Evolutionary conservation across 2,113 vertebrate species (phyloP).

Genomic region (Neopipo cinnamomea): DNA sequence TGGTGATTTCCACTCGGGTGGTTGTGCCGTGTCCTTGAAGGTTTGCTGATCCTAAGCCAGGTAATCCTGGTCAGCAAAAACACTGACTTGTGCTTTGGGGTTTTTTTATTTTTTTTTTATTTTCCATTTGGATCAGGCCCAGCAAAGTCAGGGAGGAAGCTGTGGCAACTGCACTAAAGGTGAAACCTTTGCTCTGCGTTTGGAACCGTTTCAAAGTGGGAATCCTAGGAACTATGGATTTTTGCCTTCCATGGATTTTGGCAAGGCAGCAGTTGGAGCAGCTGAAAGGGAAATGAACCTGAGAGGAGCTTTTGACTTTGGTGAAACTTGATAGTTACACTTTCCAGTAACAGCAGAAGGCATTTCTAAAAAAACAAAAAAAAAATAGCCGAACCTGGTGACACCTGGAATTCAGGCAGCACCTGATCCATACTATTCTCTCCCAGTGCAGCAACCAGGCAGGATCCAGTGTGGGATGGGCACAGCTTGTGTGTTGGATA

Average conservation of each 20-base stretch:
- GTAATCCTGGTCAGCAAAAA: slow-evolving; percentile 20
- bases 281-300: not conserved
- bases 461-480: not conserved
- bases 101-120: not conserved
- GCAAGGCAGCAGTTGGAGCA: not conserved
- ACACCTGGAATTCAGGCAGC: not conserved
- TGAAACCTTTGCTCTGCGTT: not conserved
- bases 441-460: not conserved
- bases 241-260: not conserved
- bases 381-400: not conserved
- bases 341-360: not conserved
- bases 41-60: not conserved
- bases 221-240: not conserved
- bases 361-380: not conserved
- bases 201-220: not conserved
- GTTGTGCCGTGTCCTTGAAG: not conserved
- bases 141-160: not conserved
- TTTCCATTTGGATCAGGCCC: not conserved
- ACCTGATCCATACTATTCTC: not conserved
- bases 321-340: not conserved
- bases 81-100: not conserved
- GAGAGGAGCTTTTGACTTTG: not conserved
- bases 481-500: not conserved
- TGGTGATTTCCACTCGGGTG: not conserved
- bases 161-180: not conserved